Conservation (phyloP, 2,113 vertebrate species). For the Trichomycterus rosablanca region DNA sequence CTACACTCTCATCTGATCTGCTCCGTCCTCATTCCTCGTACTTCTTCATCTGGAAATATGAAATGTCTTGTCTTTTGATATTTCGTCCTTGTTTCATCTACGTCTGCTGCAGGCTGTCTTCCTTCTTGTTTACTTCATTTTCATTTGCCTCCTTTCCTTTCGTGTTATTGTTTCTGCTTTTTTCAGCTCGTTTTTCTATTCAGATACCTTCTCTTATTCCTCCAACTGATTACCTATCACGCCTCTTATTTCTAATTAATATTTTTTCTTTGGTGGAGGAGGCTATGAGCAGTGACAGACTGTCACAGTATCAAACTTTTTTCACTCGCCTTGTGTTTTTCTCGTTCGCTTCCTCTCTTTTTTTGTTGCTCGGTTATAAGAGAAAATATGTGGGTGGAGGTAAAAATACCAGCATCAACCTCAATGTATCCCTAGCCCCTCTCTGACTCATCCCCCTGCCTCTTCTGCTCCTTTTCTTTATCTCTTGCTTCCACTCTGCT, state of each 20-base stretch:
- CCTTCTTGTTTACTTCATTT: conserved; percentile 18
- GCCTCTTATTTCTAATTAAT: conserved; percentile 17
- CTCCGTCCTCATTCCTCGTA: background rate
- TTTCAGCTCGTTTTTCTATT: conserved; percentile 15
- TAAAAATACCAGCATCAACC: conserved; percentile 54
- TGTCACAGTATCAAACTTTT: too few species aligned
- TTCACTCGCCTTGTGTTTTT: conserved; percentile 24
- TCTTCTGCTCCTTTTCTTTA: conserved; percentile 34
- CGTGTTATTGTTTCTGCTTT: background rate
- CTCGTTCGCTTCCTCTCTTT: conserved; percentile 17
- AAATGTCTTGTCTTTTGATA: conserved; percentile 10
- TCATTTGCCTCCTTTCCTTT: conserved; percentile 7
- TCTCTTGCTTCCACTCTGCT: conserved; percentile 19
- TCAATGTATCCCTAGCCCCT: conserved; percentile 43
- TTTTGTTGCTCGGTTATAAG: conserved; percentile 37
- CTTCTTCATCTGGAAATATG: conserved; percentile 6
- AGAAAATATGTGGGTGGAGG: conserved; percentile 44
- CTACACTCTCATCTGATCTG: background rate
- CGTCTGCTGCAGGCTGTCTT: background rate
- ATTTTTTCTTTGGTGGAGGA: background rate
- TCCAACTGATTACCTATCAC: conserved; percentile 22
- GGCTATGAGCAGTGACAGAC: conserved; percentile 11
- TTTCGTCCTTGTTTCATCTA: conserved; percentile 14
- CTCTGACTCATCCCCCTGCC: conserved; percentile 44
- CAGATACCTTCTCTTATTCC: conserved; percentile 25